phyloP scores from a whole-genome alignment of 2,888 invertebrate genomes.

The Patella caerulea region DNA sequence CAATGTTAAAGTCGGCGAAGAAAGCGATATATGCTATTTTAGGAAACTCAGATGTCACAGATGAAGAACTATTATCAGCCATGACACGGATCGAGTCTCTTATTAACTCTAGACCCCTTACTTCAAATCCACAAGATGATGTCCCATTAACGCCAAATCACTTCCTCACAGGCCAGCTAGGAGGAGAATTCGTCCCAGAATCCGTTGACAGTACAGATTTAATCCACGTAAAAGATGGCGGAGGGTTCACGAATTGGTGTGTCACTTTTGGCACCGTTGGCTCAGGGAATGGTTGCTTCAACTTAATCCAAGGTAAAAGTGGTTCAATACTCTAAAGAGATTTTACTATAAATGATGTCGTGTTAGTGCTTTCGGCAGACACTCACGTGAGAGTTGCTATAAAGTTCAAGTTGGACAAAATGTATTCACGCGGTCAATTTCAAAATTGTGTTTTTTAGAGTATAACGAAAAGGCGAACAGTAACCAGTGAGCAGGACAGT shows the following conservation, averaged over 20 bases:
- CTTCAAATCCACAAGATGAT: slow-evolving; percentile 26
- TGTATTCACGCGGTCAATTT: slow-evolving; percentile 5
- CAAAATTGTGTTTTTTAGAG: slow-evolving; percentile 11
- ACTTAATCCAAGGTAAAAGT: too few relatives aligned
- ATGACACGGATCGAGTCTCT: slow-evolving; percentile 34
- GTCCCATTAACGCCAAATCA: slow-evolving; percentile 35
- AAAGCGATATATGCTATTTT: slow-evolving; percentile 27
- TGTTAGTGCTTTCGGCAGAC: slow-evolving; percentile 13
- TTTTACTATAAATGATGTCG: slow-evolving; percentile 8
- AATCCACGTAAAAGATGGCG: slow-evolving; percentile 34
- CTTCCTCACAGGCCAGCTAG: slow-evolving; percentile 20
- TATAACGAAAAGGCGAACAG: too few relatives aligned
- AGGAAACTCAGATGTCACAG: slow-evolving; percentile 25
- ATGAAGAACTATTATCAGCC: slow-evolving; percentile 33
- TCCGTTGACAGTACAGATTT: slow-evolving; percentile 27
- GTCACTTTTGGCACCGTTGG: slow-evolving; percentile 32
- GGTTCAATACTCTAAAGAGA: background rate
- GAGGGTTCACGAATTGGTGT: slow-evolving; percentile 36
- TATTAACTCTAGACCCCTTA: slow-evolving; percentile 34
- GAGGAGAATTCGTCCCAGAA: slow-evolving; percentile 25
- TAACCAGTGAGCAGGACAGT: too few relatives aligned
- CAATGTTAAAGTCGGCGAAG: slow-evolving; percentile 31
- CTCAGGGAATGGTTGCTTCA: too few relatives aligned
- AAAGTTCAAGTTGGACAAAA: background rate
- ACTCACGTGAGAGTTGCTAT: slow-evolving; percentile 14